Evolutionary conservation across 2,797 vertebrate genomes (phyloP).

Genomic region (Pantherophis alleghaniensis): DNA sequence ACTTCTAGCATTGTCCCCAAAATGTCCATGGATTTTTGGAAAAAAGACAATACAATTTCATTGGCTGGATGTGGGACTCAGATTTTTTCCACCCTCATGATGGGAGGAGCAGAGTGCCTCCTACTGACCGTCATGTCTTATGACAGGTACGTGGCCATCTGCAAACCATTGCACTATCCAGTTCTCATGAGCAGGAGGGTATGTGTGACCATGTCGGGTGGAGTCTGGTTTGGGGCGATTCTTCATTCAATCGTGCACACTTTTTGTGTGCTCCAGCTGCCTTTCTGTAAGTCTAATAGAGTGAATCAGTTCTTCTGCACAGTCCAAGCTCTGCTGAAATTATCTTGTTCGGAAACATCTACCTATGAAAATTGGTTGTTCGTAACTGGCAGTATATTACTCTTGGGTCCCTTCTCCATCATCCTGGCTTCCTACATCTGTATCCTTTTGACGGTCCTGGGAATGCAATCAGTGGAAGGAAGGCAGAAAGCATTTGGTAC

Average conservation of each 20-base stretch:
- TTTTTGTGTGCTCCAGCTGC: constrained; percentile 36
- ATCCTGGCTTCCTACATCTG: constrained; percentile 36
- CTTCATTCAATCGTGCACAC: constrained; percentile 45
- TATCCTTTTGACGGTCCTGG: constrained; percentile 30
- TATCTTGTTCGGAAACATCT: constrained; percentile 50
- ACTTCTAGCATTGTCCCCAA: constrained; percentile 50
- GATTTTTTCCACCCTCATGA: constrained; percentile 37
- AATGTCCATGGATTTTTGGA: constrained; percentile 48
- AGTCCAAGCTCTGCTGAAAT: constrained; percentile 14
- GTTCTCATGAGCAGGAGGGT: constrained; percentile 45
- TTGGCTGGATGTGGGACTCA: constrained; percentile 49
- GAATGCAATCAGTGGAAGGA: constrained; percentile 29
- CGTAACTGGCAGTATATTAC: constrained; percentile 28
- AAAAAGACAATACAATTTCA: constrained; percentile 40
- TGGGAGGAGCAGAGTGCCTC: constrained; percentile 48
- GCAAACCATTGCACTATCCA: constrained; percentile 49
- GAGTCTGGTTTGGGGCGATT: constrained; percentile 47
- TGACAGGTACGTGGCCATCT: constrained; percentile 51
- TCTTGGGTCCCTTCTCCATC: constrained; percentile 45
- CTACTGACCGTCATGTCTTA: constrained; percentile 57
- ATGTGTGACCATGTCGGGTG: constrained; percentile 36
- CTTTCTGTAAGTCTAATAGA: constrained; percentile 38
- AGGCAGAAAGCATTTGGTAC: constrained; percentile 39
- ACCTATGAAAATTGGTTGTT: constrained; percentile 35
- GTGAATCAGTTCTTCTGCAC: constrained; percentile 50